Conservation (phyloP, 2,113 vertebrate species). For the Phrynocephalus versicolor region DNA sequence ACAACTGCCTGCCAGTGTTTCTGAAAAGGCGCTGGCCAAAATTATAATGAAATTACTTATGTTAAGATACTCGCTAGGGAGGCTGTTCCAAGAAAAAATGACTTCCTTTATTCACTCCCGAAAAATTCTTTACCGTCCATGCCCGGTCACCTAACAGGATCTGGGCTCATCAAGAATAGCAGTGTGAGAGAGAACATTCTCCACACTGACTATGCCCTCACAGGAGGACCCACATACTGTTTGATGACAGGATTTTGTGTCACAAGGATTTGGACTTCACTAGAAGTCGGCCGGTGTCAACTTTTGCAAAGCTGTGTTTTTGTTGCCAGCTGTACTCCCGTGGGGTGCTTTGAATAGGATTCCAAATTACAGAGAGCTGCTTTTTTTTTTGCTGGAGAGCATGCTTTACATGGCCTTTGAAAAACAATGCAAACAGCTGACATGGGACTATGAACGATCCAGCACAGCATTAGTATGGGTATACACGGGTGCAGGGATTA, state of each 20-base stretch:
- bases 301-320: slow-evolving; percentile 29
- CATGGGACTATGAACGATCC: background rate
- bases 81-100: slow-evolving; percentile 36
- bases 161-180: background rate
- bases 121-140: slow-evolving; percentile 20
- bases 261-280: background rate
- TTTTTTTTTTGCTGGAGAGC: rapidly evolving
- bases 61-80: slow-evolving; percentile 48
- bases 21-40: slow-evolving; percentile 58
- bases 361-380: slow-evolving; percentile 11
- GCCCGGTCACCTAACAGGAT: slow-evolving; percentile 26
- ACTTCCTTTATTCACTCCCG: slow-evolving; percentile 35
- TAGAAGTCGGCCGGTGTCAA: background rate
- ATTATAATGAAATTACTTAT: slow-evolving; percentile 41
- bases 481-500: background rate
- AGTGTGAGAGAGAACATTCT: background rate
- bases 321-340: background rate
- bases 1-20: slow-evolving; percentile 58
- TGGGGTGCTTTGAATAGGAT: slow-evolving; percentile 3
- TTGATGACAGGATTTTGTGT: background rate
- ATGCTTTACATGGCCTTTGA: background rate
- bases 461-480: slow-evolving; percentile 24
- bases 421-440: slow-evolving; percentile 30
- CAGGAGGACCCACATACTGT: background rate
- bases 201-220: background rate